phyloP scores from a whole-genome alignment of 2,888 invertebrate species.

The Epinotia nisella region DNA sequence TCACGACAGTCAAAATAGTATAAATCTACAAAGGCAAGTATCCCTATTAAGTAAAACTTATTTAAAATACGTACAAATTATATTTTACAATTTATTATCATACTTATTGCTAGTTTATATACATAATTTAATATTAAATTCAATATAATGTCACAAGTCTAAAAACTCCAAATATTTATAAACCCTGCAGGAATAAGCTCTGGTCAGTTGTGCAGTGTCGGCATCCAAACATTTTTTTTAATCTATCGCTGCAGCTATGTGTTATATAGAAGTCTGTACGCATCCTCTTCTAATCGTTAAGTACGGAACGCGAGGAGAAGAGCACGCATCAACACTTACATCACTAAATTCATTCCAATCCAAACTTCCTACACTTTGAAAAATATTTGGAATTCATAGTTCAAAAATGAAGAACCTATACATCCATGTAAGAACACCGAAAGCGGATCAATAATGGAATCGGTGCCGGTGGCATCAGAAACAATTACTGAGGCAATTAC shows the following conservation, averaged over 20 bases:
- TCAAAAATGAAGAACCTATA: slow-evolving; percentile 8
- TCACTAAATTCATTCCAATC: slow-evolving; percentile 7
- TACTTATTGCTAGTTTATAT: slow-evolving; percentile 61
- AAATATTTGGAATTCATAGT: slow-evolving; percentile 44
- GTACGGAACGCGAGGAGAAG: neutral
- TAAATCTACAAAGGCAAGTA: slow-evolving; percentile 77
- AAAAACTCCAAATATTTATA: slow-evolving; percentile 47
- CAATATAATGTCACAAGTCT: slow-evolving; percentile 68
- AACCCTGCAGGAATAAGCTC: slow-evolving; percentile 58
- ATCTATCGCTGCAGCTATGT: neutral
- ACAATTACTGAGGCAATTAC: neutral
- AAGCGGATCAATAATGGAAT: slow-evolving; percentile 16
- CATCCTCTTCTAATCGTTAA: neutral
- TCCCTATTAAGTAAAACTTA: slow-evolving; percentile 61
- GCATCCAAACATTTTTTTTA: neutral
- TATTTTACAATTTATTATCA: slow-evolving; percentile 56
- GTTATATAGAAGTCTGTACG: neutral
- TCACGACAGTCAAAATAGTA: slow-evolving; percentile 79
- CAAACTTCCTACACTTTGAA: slow-evolving; percentile 2
- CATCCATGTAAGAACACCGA: slow-evolving; percentile 2
- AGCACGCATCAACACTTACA: neutral
- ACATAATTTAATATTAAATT: slow-evolving; percentile 70
- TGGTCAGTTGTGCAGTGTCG: neutral
- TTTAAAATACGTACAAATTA: slow-evolving; percentile 48
- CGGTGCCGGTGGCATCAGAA: neutral